Evolutionary conservation across 1,140 invertebrate genomes (phyloP).

Genomic region (Maconellicoccus hirsutus): DNA sequence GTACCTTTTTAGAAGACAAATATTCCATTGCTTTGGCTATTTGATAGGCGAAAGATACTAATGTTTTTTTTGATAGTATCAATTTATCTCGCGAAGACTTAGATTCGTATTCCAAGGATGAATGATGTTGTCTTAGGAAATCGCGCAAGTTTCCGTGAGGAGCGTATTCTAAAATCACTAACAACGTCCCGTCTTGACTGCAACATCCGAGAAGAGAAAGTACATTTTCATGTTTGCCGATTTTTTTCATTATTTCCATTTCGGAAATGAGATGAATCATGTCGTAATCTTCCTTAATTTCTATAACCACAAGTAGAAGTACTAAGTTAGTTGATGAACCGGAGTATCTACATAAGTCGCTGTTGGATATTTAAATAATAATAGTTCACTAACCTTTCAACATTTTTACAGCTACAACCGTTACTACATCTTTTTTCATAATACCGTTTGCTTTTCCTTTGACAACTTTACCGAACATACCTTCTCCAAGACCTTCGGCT

Average conservation of each 20-base stretch:
- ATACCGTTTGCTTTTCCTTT: constrained; percentile 67
- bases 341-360: too few species aligned
- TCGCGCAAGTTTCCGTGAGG: constrained; percentile 94
- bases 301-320: constrained; percentile 48
- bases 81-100: too few species aligned
- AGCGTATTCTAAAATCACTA: constrained; percentile 92
- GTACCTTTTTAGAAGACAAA: constrained; percentile 39
- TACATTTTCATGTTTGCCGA: constrained; percentile 96
- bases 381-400: constrained; percentile 62
- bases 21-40: constrained; percentile 96
- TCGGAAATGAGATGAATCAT: constrained; percentile 94
- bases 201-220: constrained; percentile 94
- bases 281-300: constrained; percentile 90
- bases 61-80: constrained; percentile 77
- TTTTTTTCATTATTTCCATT: constrained; percentile 99
- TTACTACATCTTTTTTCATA: constrained; percentile 50
- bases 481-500: constrained; percentile 78
- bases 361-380: not conserved
- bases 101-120: constrained; percentile 57
- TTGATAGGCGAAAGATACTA: constrained; percentile 93
- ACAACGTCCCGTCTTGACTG: constrained; percentile 86
- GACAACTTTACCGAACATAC: constrained; percentile 88
- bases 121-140: constrained; percentile 74
- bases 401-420: constrained; percentile 94
- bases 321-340: too few species aligned